These are phyloP conservation scores for Morpho helenor DNA, from an alignment of 2,888 invertebrate species.

Conservation along the genomic window DNA sequence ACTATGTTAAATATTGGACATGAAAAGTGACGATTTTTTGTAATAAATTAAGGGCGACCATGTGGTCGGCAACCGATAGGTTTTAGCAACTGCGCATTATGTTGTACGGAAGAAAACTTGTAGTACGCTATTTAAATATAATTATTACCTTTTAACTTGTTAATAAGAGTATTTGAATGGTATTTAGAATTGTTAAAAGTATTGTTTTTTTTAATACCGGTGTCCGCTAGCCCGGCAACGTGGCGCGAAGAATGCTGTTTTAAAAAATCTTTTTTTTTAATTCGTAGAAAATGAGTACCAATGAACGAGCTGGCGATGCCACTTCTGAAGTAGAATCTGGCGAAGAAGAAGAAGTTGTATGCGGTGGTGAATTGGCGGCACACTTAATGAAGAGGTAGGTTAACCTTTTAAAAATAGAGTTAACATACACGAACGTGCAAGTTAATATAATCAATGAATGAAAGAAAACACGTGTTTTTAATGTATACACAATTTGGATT, in stretches of 20 bases:
- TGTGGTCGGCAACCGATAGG: constrained; percentile 60
- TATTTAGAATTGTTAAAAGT: constrained; percentile 36
- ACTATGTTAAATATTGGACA: not conserved
- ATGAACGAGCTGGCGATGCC: constrained; percentile 82
- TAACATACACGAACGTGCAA: not conserved
- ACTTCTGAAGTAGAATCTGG: constrained; percentile 83
- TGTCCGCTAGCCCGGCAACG: constrained; percentile 45
- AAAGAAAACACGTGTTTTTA: constrained; percentile 13
- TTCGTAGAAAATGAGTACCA: constrained; percentile 80
- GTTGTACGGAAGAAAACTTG: constrained; percentile 45
- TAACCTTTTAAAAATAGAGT: constrained; percentile 4
- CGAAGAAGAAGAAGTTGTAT: constrained; percentile 80
- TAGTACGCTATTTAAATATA: constrained; percentile 20
- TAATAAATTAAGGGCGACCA: constrained; percentile 45
- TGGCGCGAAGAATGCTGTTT: constrained; percentile 50
- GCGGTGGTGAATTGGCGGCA: constrained; percentile 71
- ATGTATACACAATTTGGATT: not conserved
- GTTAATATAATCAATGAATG: not conserved
- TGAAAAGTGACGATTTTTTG: constrained; percentile 21
- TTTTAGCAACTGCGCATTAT: constrained; percentile 70
- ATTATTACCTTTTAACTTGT: not conserved
- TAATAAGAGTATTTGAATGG: constrained; percentile 20
- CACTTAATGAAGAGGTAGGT: constrained; percentile 65
- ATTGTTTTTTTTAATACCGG: constrained; percentile 33
- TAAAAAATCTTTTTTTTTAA: constrained; percentile 42